phyloP scores from a whole-genome alignment of 2,888 invertebrate genomes.

The Plebejus melissa region DNA sequence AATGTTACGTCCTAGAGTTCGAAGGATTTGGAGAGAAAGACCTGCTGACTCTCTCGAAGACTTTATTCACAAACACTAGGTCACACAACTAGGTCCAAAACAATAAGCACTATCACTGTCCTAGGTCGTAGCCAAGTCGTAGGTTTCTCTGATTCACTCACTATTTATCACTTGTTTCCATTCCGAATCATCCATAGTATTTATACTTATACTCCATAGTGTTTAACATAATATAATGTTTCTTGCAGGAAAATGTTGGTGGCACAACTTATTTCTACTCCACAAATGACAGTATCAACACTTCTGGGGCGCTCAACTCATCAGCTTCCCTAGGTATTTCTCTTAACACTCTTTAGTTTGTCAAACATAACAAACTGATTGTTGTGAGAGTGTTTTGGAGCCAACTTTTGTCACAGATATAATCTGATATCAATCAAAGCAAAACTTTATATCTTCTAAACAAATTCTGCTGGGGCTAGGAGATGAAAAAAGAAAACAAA shows the following conservation, averaged over 20 bases:
- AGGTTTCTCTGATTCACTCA: no score
- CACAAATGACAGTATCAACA: slow-evolving; percentile 74
- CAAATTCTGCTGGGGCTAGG: no score
- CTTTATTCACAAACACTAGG: no score
- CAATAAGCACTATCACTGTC: no score
- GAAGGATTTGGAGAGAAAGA: no score
- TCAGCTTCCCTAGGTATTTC: slow-evolving; percentile 60
- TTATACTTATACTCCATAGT: background rate
- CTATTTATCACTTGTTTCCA: no score
- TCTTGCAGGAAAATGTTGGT: slow-evolving; percentile 90
- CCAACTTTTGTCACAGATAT: background rate
- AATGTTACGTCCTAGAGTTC: no score
- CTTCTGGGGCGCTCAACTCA: slow-evolving; percentile 58
- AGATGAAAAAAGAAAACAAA: no score
- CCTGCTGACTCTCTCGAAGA: no score
- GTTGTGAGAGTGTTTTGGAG: background rate
- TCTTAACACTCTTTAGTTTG: slow-evolving; percentile 26
- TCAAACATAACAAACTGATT: background rate
- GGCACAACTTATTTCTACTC: slow-evolving; percentile 97
- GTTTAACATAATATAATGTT: slow-evolving; percentile 15
- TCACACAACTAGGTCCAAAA: no score
- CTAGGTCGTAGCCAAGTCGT: no score
- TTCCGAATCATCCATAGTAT: no score
- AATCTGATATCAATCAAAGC: background rate
- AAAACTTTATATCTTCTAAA: background rate